Conservation (phyloP, 2,797 vertebrate species). For the Chiroxiphia lanceolata region DNA sequence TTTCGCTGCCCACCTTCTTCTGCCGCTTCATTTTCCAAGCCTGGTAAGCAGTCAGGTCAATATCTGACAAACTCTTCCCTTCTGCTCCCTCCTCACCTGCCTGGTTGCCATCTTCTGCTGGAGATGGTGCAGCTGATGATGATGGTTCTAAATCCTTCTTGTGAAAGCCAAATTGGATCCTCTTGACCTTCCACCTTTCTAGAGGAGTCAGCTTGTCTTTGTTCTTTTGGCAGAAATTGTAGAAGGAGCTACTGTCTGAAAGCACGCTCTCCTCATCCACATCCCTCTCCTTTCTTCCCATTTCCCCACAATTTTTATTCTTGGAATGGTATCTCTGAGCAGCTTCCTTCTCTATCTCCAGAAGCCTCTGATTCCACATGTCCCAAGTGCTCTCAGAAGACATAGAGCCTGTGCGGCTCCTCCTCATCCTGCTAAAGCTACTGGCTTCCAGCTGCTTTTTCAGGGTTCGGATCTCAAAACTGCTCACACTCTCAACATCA, state of each 20-base stretch:
- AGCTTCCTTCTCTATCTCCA: conserved; percentile 89
- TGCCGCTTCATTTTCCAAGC: conserved; percentile 92
- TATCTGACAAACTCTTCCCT: conserved; percentile 75
- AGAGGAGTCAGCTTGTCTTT: conserved; percentile 90
- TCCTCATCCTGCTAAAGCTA: conserved; percentile 39
- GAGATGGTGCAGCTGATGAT: conserved; percentile 48
- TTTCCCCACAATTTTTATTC: conserved; percentile 56
- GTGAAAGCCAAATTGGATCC: conserved; percentile 96
- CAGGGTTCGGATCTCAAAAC: conserved; percentile 81
- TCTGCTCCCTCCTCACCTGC: conserved; percentile 32
- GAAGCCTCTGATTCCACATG: conserved; percentile 88
- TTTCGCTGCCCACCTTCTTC: conserved; percentile 85
- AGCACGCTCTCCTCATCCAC: conserved; percentile 85
- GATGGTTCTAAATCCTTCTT: conserved; percentile 85
- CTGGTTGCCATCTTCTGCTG: conserved; percentile 67
- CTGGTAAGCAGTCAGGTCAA: conserved; percentile 91
- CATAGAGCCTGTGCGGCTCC: conserved; percentile 70
- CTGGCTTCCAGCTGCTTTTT: conserved; percentile 78
- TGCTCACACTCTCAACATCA: conserved; percentile 84
- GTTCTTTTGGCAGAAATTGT: conserved; percentile 93
- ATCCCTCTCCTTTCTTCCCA: conserved; percentile 58
- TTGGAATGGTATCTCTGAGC: conserved; percentile 71
- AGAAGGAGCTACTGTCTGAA: conserved; percentile 89
- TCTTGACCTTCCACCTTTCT: conserved; percentile 94
- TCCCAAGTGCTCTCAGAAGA: conserved; percentile 88